phyloP scores from a whole-genome alignment of 2,113 vertebrate species.

The Montifringilla adamsi region DNA sequence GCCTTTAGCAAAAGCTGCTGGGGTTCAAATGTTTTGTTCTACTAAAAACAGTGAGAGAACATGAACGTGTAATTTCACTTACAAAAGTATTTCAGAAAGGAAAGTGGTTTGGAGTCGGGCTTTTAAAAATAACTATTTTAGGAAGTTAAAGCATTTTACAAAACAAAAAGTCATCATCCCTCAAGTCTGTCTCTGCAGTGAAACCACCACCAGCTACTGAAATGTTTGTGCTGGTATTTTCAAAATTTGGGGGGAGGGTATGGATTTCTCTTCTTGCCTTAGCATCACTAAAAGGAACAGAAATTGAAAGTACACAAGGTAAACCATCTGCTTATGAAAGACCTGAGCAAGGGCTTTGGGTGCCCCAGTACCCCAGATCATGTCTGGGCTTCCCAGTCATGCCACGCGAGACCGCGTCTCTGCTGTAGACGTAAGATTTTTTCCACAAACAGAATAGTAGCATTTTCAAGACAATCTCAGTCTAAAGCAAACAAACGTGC shows the following conservation, averaged over 20 bases:
- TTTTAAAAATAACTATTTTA: not conserved
- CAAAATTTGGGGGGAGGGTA: not conserved
- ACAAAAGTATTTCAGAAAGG: not conserved
- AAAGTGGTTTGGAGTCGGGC: not conserved
- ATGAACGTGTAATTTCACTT: not conserved
- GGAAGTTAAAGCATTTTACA: not conserved
- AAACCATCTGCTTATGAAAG: not conserved
- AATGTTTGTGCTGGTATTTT: not conserved
- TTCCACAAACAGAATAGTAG: not conserved
- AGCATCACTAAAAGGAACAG: not conserved
- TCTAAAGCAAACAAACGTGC: not conserved
- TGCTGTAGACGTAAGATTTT: not conserved
- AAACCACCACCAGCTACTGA: not conserved
- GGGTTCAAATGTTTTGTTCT: not conserved
- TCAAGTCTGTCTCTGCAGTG: not conserved
- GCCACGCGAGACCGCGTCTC: fast-evolving
- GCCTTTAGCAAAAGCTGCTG: not conserved
- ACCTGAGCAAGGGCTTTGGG: not conserved
- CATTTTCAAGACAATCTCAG: not conserved
- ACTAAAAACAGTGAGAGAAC: not conserved
- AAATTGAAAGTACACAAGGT: not conserved
- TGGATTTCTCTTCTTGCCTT: not conserved
- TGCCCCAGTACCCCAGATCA: not conserved
- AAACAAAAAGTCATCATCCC: not conserved
- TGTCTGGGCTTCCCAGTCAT: not conserved